These are phyloP conservation scores for Lepidurus arcticus DNA, from an alignment of 1,140 invertebrate genomes.

Conservation along the genomic window DNA sequence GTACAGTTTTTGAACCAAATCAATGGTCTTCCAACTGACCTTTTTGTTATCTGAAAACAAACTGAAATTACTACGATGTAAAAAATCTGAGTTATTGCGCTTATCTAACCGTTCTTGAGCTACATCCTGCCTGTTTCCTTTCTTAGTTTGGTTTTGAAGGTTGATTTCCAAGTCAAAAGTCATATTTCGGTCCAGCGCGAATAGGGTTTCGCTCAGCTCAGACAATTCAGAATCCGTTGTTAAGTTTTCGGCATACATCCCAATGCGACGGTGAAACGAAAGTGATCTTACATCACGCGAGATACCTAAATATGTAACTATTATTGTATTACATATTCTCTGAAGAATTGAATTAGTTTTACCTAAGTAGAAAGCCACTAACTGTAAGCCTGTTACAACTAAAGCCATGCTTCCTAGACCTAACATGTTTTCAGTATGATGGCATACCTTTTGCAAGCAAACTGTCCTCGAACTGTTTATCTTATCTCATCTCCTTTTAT, in stretches of 20 bases:
- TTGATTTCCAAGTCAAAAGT: background rate
- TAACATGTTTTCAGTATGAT: no score
- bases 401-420: no score
- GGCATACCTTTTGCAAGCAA: no score
- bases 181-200: background rate
- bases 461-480: background rate
- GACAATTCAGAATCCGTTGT: background rate
- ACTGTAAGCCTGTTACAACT: no score
- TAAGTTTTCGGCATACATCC: background rate
- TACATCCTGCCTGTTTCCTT: background rate
- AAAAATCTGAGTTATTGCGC: background rate
- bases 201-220: background rate
- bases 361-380: conserved; percentile 12
- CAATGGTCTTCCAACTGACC: conserved; percentile 30
- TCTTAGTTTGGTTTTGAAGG: background rate
- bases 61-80: background rate
- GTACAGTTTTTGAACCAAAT: conserved; percentile 34
- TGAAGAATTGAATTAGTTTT: background rate
- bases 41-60: conserved; percentile 24
- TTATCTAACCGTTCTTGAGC: background rate
- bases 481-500: background rate
- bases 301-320: background rate
- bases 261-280: background rate
- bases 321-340: background rate
- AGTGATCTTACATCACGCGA: background rate